phyloP scores from a whole-genome alignment of 1,140 invertebrate genomes.

The Babylonia areolata region DNA sequence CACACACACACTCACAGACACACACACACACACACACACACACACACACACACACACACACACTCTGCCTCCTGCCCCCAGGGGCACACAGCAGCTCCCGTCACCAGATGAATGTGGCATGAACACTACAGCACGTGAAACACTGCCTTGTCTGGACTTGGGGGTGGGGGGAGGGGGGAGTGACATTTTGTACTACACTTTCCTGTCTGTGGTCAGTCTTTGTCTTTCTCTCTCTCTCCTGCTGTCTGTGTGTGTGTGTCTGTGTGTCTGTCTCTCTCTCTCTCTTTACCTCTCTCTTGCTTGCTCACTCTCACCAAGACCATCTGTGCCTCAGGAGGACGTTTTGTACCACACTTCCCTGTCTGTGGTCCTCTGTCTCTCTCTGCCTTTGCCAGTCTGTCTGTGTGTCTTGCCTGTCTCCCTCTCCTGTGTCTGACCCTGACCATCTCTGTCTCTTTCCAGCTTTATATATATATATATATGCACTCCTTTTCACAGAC shows the following conservation, averaged over 20 bases:
- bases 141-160: too few relatives aligned
- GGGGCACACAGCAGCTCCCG: not conserved
- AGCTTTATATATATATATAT: not conserved
- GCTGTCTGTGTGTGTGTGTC: not conserved
- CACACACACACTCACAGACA: too few relatives aligned
- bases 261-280: constrained; percentile 10
- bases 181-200: too few relatives aligned
- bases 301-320: not conserved
- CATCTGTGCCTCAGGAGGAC: not conserved
- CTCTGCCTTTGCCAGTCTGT: not conserved
- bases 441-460: not conserved
- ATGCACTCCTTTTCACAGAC: not conserved
- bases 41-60: too few relatives aligned
- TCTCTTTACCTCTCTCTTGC: not conserved
- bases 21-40: too few relatives aligned
- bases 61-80: too few relatives aligned
- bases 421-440: not conserved
- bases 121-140: too few relatives aligned
- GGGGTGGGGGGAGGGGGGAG: too few relatives aligned
- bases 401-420: not conserved
- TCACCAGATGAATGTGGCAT: not conserved
- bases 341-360: not conserved
- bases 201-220: not conserved
- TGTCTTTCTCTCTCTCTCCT: not conserved
- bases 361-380: not conserved